Evolutionary conservation across 2,113 vertebrate species (phyloP).

Genomic region (Paralichthys olivaceus): DNA sequence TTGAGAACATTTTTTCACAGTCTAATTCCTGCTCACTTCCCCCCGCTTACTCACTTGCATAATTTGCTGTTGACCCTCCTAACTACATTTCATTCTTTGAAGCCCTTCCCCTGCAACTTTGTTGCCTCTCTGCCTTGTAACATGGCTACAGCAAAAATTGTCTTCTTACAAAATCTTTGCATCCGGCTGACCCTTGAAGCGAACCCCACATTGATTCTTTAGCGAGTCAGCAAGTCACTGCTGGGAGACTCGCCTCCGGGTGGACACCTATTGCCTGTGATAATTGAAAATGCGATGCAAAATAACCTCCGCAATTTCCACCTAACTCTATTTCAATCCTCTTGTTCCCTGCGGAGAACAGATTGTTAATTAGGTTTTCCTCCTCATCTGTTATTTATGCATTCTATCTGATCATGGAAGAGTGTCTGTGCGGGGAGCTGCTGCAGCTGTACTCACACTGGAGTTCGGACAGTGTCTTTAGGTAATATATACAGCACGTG

Average conservation of each 20-base stretch:
- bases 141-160: constrained; percentile 18
- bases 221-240: constrained; percentile 52
- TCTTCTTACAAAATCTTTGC: constrained; percentile 12
- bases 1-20: background rate
- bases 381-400: constrained; percentile 72
- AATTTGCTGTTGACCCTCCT: constrained; percentile 14
- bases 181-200: constrained; percentile 23
- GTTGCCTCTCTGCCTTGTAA: constrained; percentile 6
- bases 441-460: constrained; percentile 32
- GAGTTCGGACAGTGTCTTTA: background rate
- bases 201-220: constrained; percentile 5
- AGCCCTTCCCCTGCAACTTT: constrained; percentile 13
- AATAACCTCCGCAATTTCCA: constrained; percentile 2
- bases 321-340: constrained; percentile 39
- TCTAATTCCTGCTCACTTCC: background rate
- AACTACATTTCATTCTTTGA: constrained; percentile 39
- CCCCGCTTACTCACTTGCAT: background rate
- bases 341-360: constrained; percentile 46
- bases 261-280: constrained; percentile 17
- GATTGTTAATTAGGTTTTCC: constrained; percentile 65
- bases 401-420: constrained; percentile 71
- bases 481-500: background rate
- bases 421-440: constrained; percentile 34
- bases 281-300: constrained; percentile 56
- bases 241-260: constrained; percentile 23